These are phyloP conservation scores for Blastobasis adustella DNA, from an alignment of 2,888 invertebrate genomes.

Conservation along the genomic window DNA sequence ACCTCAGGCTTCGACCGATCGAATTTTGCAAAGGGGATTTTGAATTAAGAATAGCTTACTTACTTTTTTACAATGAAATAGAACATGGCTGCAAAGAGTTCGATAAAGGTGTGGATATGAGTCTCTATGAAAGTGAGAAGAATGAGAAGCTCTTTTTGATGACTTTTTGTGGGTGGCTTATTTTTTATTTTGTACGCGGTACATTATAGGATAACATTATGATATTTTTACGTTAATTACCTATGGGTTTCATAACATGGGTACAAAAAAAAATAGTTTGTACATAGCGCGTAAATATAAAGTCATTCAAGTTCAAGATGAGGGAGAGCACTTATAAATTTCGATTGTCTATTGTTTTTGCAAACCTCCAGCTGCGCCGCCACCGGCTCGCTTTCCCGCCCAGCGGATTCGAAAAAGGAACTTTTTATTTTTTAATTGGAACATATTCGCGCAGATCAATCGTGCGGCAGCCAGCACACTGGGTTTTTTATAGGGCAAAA, in stretches of 20 bases:
- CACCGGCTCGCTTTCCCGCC: slow-evolving; percentile 33
- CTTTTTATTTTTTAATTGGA: slow-evolving; percentile 59
- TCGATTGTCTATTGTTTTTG: slow-evolving; percentile 3
- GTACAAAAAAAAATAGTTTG: too few species aligned
- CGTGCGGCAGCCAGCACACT: slow-evolving; percentile 30
- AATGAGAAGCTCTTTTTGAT: background rate
- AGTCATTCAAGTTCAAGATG: background rate
- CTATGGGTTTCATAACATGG: too few species aligned
- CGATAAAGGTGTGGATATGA: background rate
- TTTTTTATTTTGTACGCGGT: too few species aligned
- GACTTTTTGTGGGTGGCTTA: too few species aligned
- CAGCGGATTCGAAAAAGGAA: slow-evolving; percentile 34
- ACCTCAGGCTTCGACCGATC: slow-evolving; percentile 38
- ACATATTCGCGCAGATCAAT: slow-evolving; percentile 59
- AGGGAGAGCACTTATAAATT: background rate
- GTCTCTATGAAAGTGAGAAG: background rate
- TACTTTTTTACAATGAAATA: slow-evolving; percentile 16
- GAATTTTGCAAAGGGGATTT: slow-evolving; percentile 42
- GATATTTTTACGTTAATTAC: too few species aligned
- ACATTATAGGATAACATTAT: too few species aligned
- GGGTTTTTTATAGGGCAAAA: slow-evolving; percentile 35
- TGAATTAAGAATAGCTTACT: slow-evolving; percentile 36
- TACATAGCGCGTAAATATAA: too few species aligned
- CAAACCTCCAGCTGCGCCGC: slow-evolving; percentile 28
- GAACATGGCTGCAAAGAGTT: background rate